Evolutionary conservation across 2,797 vertebrate species (phyloP), one percentile per base, ranked within the genome.

Genomic region (Eulemur rubriventer): DNA sequence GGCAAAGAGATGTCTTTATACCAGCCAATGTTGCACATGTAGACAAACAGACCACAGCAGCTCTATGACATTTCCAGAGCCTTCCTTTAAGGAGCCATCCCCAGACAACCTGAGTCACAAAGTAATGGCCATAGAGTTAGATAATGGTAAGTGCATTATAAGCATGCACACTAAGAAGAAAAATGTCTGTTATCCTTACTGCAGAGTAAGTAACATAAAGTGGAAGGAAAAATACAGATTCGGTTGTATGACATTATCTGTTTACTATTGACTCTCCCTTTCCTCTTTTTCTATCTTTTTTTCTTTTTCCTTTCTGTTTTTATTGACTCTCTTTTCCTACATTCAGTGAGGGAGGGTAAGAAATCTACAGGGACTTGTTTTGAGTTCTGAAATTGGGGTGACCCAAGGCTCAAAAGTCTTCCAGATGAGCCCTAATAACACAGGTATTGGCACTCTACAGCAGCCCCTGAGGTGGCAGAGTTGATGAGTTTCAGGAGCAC

Each of bases 1-100:
- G 95, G 91, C 79, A 92, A 92, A 92, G n/a, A 80, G 57, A 90
- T 11, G 14, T 38, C 43, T 81, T 75, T n/a, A 33, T 52, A 94
- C 76, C 92, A 96, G 11, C 82, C 63, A 82, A 6, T 20, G 13
- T 16, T 6, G 0, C n/a, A 9, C 8, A 11, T 50, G 52, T 82
- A 52, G 55, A 96, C 46, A 89, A 52, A 67, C 90, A 88, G 52
- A 46, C 0, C 0, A 50, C 43, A 84, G 1, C 1, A 65, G 20
- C 8, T 65, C 50, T 5, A 3, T 11, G 20, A 30, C 88, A 28
- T 43, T 94, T 96, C 94, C 83, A 93, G 75, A 61, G 26, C 7
- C 41, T 89, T 78, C 48, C 70, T 76, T 91, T 70, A 41, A 91
- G 70, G 92, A 46, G 16, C 22, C 35, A 46, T 76, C 63, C 72